Conservation (phyloP, 2,113 vertebrate genomes). For the Zosterops borbonicus region DNA sequence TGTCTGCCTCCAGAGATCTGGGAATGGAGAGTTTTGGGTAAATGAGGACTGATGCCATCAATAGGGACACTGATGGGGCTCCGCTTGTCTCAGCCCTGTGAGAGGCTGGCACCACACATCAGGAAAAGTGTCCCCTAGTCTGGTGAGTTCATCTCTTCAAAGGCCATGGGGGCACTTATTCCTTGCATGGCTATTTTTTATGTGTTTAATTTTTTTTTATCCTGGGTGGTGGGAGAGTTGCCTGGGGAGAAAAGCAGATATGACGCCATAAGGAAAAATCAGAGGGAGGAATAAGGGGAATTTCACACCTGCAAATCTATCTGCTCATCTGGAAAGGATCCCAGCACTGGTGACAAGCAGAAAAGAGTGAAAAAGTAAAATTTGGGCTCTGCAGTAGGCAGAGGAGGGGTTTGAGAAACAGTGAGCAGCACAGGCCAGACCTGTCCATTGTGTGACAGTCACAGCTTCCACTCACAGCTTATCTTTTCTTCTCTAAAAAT, state of each 20-base stretch:
- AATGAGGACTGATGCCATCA: neutral
- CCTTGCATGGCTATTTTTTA: neutral
- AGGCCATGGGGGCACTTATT: neutral
- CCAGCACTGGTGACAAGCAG: neutral
- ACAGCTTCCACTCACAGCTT: constrained; percentile 3
- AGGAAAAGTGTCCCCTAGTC: neutral
- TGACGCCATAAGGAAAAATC: neutral
- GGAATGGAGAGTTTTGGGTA: rapidly evolving
- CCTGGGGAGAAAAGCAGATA: neutral
- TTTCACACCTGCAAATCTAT: constrained; percentile 24
- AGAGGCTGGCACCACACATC: neutral
- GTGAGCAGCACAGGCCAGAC: neutral
- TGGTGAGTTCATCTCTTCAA: neutral
- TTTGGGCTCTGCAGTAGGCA: neutral
- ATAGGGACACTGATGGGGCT: neutral
- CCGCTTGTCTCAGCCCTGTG: rapidly evolving
- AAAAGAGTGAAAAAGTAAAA: neutral
- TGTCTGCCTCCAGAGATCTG: neutral
- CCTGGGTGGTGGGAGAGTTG: neutral
- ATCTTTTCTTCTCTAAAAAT: constrained; percentile 38
- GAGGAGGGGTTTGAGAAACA: neutral
- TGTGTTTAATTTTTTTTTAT: neutral
- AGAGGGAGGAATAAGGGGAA: neutral
- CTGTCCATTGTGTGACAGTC: neutral
- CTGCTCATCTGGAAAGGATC: constrained; percentile 1